Conservation (phyloP, 2,113 vertebrate species). For the Pelvicachromis taeniatus region DNA sequence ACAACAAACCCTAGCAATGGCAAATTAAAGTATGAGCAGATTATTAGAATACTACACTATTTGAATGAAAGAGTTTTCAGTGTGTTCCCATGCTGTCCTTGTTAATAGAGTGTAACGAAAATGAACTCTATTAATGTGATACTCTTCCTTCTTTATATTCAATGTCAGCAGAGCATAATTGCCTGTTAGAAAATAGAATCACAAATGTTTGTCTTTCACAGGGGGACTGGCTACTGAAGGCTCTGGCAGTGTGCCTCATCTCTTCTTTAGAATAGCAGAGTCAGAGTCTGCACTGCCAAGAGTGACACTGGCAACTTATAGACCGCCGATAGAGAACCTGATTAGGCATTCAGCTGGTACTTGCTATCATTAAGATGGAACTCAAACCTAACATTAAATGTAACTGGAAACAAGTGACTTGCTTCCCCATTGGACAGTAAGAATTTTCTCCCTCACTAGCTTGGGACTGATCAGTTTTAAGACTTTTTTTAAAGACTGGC, state of each 20-base stretch:
- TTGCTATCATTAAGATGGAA: background rate
- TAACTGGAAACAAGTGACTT: background rate
- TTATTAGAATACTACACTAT: background rate
- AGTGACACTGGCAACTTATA: background rate
- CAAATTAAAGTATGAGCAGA: background rate
- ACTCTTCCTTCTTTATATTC: background rate
- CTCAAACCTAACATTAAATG: background rate
- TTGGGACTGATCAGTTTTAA: constrained; percentile 5
- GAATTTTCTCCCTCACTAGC: background rate
- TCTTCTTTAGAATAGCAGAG: constrained; percentile 15
- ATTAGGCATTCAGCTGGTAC: background rate
- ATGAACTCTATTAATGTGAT: background rate
- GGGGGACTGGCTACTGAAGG: background rate
- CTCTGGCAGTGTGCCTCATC: background rate
- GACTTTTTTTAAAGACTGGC: background rate
- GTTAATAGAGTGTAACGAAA: background rate
- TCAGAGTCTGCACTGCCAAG: constrained; percentile 12
- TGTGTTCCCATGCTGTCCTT: background rate
- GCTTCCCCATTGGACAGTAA: background rate
- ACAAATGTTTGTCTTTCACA: background rate
- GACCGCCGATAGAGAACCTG: background rate
- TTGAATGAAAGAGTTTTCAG: background rate
- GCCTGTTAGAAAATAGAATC: background rate
- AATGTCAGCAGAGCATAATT: background rate
- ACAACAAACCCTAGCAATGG: background rate